Base-by-base conservation (phyloP, 64 coral and sea anemone genomes). In the Stichodactyla mertensii region DNA sequence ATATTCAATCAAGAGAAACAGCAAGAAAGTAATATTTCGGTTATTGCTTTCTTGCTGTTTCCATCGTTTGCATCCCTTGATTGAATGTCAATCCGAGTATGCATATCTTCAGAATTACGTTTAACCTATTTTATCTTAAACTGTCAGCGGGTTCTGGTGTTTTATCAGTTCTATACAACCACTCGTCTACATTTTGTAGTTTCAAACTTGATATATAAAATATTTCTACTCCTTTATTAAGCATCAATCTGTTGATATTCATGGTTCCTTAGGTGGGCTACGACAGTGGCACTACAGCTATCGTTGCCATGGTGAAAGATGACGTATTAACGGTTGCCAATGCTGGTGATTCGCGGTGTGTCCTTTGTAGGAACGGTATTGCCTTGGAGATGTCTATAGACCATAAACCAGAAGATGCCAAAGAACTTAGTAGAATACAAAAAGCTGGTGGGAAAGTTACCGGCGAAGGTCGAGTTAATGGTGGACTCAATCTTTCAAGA, bases 381-480 rank as follows among this genome's bases (percentile, higher is more conserved):
- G 97, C 93, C 1, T 62, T 99, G 0, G 97, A 99, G 56, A 99
- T 99, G 97, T 99, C 97, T 7, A 57, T 90, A 55, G 97, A 99
- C 84, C 97, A 99, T 45, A 99, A 99, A 66, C 97, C 97, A 4
- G 97, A 99, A 16, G 97, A 99, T 89, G 88, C 89, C 20, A 92
- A 99, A 52, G 97, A 99, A 84, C 88, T 99, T 10, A 92, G 67
- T 54, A 92, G 97, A 86, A 99, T 99, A 80, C 66, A 99, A 57
- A 99, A 99, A 87, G 96, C 96, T 67, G 96, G 96, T n/a, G 96
- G 96, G 54, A 94, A 95, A 66, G 96, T 99, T 45, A 99, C 96
- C 0, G 61, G 87, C 22, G 96, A 99, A 84, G 96, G 96, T 24
- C 84, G 96, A 86, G 96, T 99, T 7, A 99, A 99, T 92, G 96